phyloP scores from a whole-genome alignment of 2,888 invertebrate species.

The Polyommatus iphigenia region DNA sequence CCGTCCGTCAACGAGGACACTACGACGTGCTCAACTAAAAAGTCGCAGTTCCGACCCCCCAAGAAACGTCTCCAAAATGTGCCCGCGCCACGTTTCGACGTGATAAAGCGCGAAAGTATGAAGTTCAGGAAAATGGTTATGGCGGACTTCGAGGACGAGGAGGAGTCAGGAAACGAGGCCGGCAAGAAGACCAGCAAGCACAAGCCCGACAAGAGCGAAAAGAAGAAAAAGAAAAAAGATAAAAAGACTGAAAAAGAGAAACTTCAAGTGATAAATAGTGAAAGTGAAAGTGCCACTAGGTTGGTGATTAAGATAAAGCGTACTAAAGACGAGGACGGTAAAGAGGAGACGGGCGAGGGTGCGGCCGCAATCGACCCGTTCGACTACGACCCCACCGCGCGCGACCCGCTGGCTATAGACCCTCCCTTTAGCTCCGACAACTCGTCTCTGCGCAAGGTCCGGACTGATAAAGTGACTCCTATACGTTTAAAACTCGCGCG shows the following conservation, averaged over 20 bases:
- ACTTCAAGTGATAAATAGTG: slow-evolving; percentile 69
- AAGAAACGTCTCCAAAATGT: slow-evolving; percentile 87
- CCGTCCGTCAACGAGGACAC: slow-evolving; percentile 75
- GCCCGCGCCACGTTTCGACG: slow-evolving; percentile 87
- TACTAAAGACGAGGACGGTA: slow-evolving; percentile 63
- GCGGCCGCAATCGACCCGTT: slow-evolving; percentile 64
- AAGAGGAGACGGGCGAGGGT: slow-evolving; percentile 54
- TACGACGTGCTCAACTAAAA: slow-evolving; percentile 49
- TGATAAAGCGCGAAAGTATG: slow-evolving; percentile 91
- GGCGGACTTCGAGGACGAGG: slow-evolving; percentile 89
- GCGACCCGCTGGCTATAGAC: slow-evolving; percentile 70
- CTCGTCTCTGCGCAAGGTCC: slow-evolving; percentile 77
- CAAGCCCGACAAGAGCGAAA: slow-evolving; percentile 66
- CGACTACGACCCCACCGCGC: slow-evolving; percentile 71
- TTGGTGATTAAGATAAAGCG: slow-evolving; percentile 87
- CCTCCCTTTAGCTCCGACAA: slow-evolving; percentile 65
- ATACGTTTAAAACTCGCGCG: slow-evolving; percentile 92
- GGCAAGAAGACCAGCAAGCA: slow-evolving; percentile 64
- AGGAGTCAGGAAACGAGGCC: slow-evolving; percentile 58
- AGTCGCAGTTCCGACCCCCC: slow-evolving; percentile 84
- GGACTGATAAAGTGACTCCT: slow-evolving; percentile 86
- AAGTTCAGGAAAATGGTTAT: slow-evolving; percentile 91
- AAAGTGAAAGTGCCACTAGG: slow-evolving; percentile 84
- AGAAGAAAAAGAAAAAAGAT: slow-evolving; percentile 76
- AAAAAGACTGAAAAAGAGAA: slow-evolving; percentile 79